Percentiles rank a stretch among this genome's conserved stretches.
Conservation (phyloP, 64 coral and sea anemone genomes). For the Cladopsammia gracilis region DNA sequence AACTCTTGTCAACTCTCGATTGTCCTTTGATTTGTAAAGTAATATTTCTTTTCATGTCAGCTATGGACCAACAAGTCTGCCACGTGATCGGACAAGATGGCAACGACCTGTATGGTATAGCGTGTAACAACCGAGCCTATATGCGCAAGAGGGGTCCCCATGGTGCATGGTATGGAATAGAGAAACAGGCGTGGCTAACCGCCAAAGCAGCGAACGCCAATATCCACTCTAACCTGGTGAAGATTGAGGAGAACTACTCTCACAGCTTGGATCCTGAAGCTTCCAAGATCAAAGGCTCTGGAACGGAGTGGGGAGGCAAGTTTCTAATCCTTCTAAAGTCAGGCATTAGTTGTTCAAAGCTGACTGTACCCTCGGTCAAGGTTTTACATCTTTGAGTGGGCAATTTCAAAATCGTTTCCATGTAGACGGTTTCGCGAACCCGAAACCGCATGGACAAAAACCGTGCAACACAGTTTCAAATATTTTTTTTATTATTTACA, state of each 20-base stretch:
- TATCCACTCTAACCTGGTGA: not conserved
- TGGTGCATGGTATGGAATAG: constrained; percentile 62
- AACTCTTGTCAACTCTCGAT: no score
- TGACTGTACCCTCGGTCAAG: no score
- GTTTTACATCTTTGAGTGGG: no score
- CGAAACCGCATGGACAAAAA: no score
- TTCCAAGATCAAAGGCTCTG: not conserved
- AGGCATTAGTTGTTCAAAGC: no score
- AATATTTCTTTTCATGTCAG: not conserved
- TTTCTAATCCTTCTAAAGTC: not conserved
- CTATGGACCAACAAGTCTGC: constrained; percentile 65
- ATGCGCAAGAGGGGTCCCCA: constrained; percentile 43
- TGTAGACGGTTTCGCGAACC: no score
- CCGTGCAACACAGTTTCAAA: no score
- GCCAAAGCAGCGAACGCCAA: not conserved
- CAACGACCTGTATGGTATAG: constrained; percentile 68
- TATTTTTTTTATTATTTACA: no score
- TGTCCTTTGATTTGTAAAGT: no score
- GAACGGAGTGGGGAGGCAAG: constrained; percentile 53
- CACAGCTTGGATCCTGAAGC: not conserved
- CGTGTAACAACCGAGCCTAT: constrained; percentile 65
- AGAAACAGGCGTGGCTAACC: constrained; percentile 1
- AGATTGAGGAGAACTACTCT: constrained; percentile 21
- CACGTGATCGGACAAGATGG: constrained; percentile 60
- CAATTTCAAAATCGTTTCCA: no score